Base-by-base conservation (phyloP, 2,888 invertebrate species). In the Lymantria monacha region DNA sequence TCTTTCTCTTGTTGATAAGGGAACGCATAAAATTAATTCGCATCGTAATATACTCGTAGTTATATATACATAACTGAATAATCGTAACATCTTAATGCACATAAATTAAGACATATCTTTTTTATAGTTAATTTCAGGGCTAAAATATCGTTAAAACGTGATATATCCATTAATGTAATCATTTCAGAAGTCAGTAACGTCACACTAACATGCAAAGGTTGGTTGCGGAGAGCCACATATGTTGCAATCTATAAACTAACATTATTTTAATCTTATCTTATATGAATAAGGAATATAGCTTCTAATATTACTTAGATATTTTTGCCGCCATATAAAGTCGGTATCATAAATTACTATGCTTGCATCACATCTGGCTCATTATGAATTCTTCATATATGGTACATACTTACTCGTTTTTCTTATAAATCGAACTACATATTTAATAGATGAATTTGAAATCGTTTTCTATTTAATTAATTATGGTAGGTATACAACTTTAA, bases 41-140 rank as follows among this genome's bases (percentile, higher is more conserved):
- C 83, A 71, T 70, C 77, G 71, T 79, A 41, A 7, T 22, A 22
- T 30, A 76, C 67, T n/a, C n/a, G n/a, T n/a, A n/a, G n/a, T n/a
- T n/a, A 68, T 62, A 65, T 72, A 64, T 59, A 66, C 60, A 63
- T 66, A 68, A 61, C 61, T 33, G 65, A 65, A 63, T 69, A 65
- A 69, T 74, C 67, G 71, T 72, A 76, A 76, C 70, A 66, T 79
- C 77, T 84, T 74, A 82, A 81, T 77, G 76, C 76, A 72, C 71
- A 80, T 87, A 86, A 87, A 87, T 85, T 83, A 76, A 72, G 66
- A 73, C 75, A 77, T 87, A 87, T 87, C 87, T 85, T 74, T 71
- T 88, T 89, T 85, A 88, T 86, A 78, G 87, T 78, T 83, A 74
- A 82, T 82, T 85, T 77, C 77, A 85, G 79, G 83, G 83, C 76